A percentile compares a stretch with the other conserved stretches of the same genome.
These are phyloP conservation scores for Burhinus oedicnemus DNA, from an alignment of 2,113 vertebrate species.

Conservation along the genomic window DNA sequence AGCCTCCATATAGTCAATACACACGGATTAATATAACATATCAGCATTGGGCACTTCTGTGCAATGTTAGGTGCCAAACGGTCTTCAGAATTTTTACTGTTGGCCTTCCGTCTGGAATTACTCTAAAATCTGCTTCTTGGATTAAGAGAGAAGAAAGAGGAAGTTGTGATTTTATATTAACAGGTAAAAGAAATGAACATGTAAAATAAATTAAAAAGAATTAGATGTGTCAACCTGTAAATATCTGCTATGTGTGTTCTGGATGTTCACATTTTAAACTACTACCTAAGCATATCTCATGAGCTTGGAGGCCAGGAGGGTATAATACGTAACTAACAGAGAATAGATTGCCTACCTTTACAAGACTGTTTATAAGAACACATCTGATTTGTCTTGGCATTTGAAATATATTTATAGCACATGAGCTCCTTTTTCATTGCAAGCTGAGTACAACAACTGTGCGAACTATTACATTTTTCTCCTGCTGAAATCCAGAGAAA, in stretches of 20 bases:
- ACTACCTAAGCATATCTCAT: background rate
- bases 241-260: background rate
- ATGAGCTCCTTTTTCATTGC: slow-evolving; percentile 7
- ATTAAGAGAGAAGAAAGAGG: background rate
- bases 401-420: slow-evolving; percentile 44
- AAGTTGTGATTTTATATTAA: background rate
- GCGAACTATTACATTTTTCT: slow-evolving; percentile 45
- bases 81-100: background rate
- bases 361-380: background rate
- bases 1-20: too few relatives aligned
- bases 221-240: background rate
- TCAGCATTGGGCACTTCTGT: background rate
- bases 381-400: background rate
- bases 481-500: slow-evolving; percentile 9
- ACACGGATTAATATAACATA: too few relatives aligned
- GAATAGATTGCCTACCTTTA: slow-evolving; percentile 6
- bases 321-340: background rate
- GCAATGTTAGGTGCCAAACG: background rate
- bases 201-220: background rate
- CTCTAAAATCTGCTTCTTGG: background rate
- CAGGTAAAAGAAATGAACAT: background rate
- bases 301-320: background rate
- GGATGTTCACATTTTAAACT: background rate
- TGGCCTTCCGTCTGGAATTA: background rate
- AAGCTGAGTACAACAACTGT: background rate